Percentiles rank a stretch among this genome's conserved stretches.
Conservation (phyloP, 2,888 invertebrate species). For the Keiferia lycopersicella region DNA sequence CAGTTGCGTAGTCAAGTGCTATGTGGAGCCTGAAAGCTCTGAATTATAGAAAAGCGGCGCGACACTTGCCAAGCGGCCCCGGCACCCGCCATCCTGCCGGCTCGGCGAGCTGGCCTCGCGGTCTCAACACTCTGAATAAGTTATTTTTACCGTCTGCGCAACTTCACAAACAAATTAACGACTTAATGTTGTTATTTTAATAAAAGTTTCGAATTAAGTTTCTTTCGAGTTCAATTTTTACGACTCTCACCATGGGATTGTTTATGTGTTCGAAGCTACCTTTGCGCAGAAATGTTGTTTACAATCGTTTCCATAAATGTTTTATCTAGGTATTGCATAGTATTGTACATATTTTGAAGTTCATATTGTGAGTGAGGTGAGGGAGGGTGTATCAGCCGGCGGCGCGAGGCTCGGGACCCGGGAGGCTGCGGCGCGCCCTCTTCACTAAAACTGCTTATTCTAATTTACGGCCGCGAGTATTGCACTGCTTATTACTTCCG, state of each 20-base stretch:
- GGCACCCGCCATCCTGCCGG: too few species aligned
- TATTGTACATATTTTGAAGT: not conserved
- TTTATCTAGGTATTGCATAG: constrained; percentile 21
- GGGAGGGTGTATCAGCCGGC: constrained; percentile 35
- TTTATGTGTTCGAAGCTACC: constrained; percentile 61
- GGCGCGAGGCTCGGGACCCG: constrained; percentile 36
- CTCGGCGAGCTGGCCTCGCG: constrained; percentile 52
- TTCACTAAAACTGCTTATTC: constrained; percentile 74
- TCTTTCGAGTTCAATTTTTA: constrained; percentile 69
- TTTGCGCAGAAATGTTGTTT: constrained; percentile 30
- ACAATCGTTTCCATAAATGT: constrained; percentile 19
- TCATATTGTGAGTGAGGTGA: not conserved
- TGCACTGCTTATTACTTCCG: constrained; percentile 77
- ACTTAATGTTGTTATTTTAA: constrained; percentile 78
- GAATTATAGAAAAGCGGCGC: constrained; percentile 71
- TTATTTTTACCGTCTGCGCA: constrained; percentile 78
- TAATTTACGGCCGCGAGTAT: constrained; percentile 74
- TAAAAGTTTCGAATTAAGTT: constrained; percentile 72
- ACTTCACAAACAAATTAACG: constrained; percentile 80
- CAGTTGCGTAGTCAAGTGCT: constrained; percentile 1
- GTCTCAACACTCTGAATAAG: constrained; percentile 72
- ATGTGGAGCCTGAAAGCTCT: constrained; percentile 41
- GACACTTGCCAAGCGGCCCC: constrained; percentile 55
- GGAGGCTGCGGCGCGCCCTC: constrained; percentile 49
- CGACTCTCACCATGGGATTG: constrained; percentile 62